Conservation (phyloP, 2,113 vertebrate species). For the Pungitius pungitius region DNA sequence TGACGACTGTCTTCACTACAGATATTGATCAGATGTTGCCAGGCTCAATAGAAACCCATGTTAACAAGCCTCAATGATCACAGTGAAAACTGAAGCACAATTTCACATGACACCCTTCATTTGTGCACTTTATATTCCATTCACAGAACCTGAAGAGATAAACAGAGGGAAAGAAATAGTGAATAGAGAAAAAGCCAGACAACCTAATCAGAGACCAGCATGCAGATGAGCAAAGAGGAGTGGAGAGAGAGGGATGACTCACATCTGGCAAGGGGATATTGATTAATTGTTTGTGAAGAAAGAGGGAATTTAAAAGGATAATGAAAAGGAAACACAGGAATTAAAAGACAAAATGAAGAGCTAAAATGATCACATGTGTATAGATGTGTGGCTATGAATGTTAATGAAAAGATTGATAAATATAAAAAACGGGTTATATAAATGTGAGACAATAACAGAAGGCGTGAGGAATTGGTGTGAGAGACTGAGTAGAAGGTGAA, state of each 20-base stretch:
- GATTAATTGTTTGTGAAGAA: conserved; percentile 59
- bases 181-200: conserved; percentile 32
- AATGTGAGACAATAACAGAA: conserved; percentile 4
- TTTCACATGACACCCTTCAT: conserved; percentile 13
- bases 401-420: conserved; percentile 33
- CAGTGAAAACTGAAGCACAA: conserved; percentile 25
- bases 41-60: conserved; percentile 32
- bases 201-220: conserved; percentile 33
- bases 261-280: conserved; percentile 48
- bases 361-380: conserved; percentile 11
- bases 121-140: conserved; percentile 50
- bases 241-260: conserved; percentile 33
- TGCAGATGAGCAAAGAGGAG: conserved; percentile 49
- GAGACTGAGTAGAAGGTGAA: conserved; percentile 15
- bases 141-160: conserved; percentile 22
- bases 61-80: conserved; percentile 50
- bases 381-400: conserved; percentile 3
- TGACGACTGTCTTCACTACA: conserved; percentile 25
- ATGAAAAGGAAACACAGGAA: conserved; percentile 43
- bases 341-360: conserved; percentile 19
- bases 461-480: not conserved
- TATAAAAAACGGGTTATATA: conserved; percentile 26
- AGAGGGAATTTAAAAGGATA: conserved; percentile 41
- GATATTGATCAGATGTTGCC: conserved; percentile 44
- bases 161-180: conserved; percentile 40